These are phyloP conservation scores for Drosophila nr. perissopoda DNA, from an alignment of 2,888 invertebrate genomes.

Conservation along the genomic window DNA sequence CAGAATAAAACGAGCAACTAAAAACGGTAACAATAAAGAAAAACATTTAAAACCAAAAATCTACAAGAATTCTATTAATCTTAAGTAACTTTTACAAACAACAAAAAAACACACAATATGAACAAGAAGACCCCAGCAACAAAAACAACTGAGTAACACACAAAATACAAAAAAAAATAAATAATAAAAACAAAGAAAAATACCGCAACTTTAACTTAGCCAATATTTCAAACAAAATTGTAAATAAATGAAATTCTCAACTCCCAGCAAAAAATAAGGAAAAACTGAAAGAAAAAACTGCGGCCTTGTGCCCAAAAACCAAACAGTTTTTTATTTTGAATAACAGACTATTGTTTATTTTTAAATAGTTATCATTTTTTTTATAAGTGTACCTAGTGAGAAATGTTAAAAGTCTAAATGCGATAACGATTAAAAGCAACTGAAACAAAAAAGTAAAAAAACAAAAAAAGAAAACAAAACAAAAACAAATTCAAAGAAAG, in stretches of 20 bases:
- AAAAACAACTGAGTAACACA: slow-evolving; percentile 60
- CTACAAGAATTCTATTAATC: slow-evolving; percentile 79
- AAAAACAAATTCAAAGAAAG: slow-evolving; percentile 85
- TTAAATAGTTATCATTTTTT: slow-evolving; percentile 77
- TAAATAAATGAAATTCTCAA: slow-evolving; percentile 57
- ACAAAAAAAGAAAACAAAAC: slow-evolving; percentile 60
- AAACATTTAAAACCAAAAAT: slow-evolving; percentile 81
- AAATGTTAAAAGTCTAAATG: slow-evolving; percentile 83
- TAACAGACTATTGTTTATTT: slow-evolving; percentile 68
- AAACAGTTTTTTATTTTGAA: slow-evolving; percentile 60
- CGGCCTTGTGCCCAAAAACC: slow-evolving; percentile 67
- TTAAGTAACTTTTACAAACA: slow-evolving; percentile 82
- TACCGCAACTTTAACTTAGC: slow-evolving; percentile 70
- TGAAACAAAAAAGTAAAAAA: slow-evolving; percentile 73
- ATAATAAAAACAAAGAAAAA: slow-evolving; percentile 20
- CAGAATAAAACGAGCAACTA: slow-evolving; percentile 64
- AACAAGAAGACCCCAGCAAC: slow-evolving; percentile 58
- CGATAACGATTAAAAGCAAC: slow-evolving; percentile 76
- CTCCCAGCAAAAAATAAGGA: slow-evolving; percentile 36
- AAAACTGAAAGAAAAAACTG: slow-evolving; percentile 50
- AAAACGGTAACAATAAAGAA: slow-evolving; percentile 78
- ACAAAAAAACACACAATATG: slow-evolving; percentile 49
- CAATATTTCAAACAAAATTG: slow-evolving; percentile 61
- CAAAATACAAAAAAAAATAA: slow-evolving; percentile 51
- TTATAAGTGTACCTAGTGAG: slow-evolving; percentile 84